Base-by-base conservation (phyloP, 1,140 invertebrate species). In the Pentalonia nigronervosa region DNA sequence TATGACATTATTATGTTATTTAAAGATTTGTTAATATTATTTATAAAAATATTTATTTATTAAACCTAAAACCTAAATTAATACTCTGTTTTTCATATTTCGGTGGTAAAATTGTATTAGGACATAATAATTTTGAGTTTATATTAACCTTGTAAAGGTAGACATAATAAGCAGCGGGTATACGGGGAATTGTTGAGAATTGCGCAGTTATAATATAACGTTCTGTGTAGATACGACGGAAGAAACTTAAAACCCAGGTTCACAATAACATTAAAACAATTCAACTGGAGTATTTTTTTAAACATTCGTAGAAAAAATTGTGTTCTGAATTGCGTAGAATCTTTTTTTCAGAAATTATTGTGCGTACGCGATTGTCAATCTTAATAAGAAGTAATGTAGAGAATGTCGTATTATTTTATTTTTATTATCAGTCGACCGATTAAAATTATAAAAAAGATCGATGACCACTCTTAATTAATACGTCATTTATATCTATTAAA, bases 401-500 rank as follows among this genome's bases (percentile, higher is more conserved):
- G 50, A n/a, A 88, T 90, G 23, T 60, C 25, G 9, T 53, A 30
- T 34, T 34, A 30, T 81, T 91, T 83, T 76, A 34, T 91, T 76
- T 91, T 45, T 47, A 23, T 11, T n/a, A 76, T 86, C 41, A 45
- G 53, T 34, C 53, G 48, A 20, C 56, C 60, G 45, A 81, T 83
- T n/a, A 84, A 17, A 53, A 48, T 50, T 25, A 48, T 34, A 83
- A 83, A 53, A 93, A 89, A 50, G 45, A 86, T 83, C 11, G n/a
- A 84, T 83, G 50, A 41, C 45, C 50, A 41, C 36, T 45, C 36
- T 91, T 23, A 93, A 84, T 81, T 88, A 88, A 56, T 93, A 76
- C n/a, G 41, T 76, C 3, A 92, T 93, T 93, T 41, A 81, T 93
- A 93, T 87, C 76, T 86, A 84, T 93, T 93, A 93, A 93, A 84